These are phyloP conservation scores for Vombatus ursinus DNA, from an alignment of 2,113 vertebrate species.

Conservation along the genomic window DNA sequence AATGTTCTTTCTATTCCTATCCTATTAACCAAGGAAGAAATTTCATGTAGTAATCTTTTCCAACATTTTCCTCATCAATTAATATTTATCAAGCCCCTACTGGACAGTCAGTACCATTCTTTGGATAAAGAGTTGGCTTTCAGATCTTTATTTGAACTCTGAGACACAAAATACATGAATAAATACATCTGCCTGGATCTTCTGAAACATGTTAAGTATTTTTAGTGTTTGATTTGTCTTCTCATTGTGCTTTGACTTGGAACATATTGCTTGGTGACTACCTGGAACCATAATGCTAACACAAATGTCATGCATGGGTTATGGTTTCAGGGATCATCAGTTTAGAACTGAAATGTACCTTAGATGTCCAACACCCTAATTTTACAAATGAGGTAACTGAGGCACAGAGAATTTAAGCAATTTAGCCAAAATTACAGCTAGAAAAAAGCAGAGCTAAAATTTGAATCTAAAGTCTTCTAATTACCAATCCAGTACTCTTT, in stretches of 20 bases:
- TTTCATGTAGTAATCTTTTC: conserved; percentile 12
- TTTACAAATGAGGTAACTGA: not conserved
- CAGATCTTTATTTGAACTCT: conserved; percentile 39
- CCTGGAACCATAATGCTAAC: not conserved
- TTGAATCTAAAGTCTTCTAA: not conserved
- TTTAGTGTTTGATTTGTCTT: conserved; percentile 15
- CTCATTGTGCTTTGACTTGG: conserved; percentile 36
- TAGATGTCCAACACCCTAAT: not conserved
- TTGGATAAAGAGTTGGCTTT: conserved; percentile 49
- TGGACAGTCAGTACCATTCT: conserved; percentile 37
- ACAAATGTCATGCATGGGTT: not conserved
- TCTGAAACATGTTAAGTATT: conserved; percentile 38
- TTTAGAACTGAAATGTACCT: not conserved
- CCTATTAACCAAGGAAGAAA: conserved; percentile 47
- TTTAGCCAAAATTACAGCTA: not conserved
- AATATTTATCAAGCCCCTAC: conserved; percentile 50
- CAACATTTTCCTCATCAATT: conserved; percentile 31
- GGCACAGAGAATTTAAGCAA: not conserved
- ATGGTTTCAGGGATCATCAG: not conserved
- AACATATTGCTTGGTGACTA: conserved; percentile 29
- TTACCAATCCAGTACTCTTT: not conserved
- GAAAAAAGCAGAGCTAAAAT: not conserved
- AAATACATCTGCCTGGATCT: conserved; percentile 19
- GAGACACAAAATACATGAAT: not conserved
- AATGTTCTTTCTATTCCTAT: conserved; percentile 46